These are phyloP conservation scores for Drosophila varians DNA, from an alignment of 1,140 invertebrate genomes.

Conservation along the genomic window DNA sequence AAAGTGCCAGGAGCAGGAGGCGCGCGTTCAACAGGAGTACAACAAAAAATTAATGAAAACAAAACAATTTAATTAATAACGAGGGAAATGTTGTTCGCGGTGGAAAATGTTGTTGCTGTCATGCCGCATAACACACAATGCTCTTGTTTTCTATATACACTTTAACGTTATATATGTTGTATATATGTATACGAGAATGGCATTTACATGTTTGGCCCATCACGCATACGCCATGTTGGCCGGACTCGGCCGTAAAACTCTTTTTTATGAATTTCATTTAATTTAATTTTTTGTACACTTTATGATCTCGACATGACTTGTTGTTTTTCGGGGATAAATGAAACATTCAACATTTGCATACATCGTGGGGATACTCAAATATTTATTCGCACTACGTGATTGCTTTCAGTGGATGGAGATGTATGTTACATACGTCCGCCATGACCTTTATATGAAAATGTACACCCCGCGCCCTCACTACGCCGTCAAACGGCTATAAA, in stretches of 20 bases:
- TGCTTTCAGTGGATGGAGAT: background rate
- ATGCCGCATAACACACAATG: conserved; percentile 60
- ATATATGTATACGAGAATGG: conserved; percentile 3
- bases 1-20: conserved; percentile 23
- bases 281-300: conserved; percentile 28
- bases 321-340: conserved; percentile 17
- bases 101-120: conserved; percentile 28
- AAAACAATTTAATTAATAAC: conserved; percentile 71
- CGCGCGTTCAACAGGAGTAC: background rate
- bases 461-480: conserved; percentile 16
- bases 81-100: conserved; percentile 28
- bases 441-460: background rate
- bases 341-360: conserved; percentile 31
- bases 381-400: conserved; percentile 25
- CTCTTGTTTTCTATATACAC: conserved; percentile 10
- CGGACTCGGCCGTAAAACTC: conserved; percentile 30
- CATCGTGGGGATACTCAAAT: conserved; percentile 19
- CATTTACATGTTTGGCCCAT: conserved; percentile 64
- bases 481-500: conserved; percentile 38
- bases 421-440: no score
- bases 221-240: conserved; percentile 59
- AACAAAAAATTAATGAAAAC: conserved; percentile 42
- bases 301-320: conserved; percentile 25
- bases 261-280: conserved; percentile 39
- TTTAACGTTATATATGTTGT: conserved; percentile 1